Evolutionary conservation across 2,888 invertebrate species (phyloP).

Genomic region (Clanis bilineata): DNA sequence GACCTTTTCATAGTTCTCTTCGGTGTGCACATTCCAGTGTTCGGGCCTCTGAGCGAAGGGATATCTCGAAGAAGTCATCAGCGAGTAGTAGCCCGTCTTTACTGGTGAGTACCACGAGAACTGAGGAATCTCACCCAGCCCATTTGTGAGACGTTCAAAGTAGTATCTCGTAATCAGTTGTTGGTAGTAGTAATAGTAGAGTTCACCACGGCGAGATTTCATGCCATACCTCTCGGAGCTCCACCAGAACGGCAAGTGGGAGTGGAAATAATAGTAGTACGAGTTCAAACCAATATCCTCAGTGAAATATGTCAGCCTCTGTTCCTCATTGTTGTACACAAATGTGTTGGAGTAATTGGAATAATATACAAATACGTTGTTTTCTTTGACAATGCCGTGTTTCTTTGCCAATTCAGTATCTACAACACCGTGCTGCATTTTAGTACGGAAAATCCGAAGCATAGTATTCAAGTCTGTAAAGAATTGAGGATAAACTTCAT

Average conservation of each 20-base stretch:
- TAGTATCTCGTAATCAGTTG: conserved; percentile 87
- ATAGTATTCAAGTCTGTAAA: conserved; percentile 84
- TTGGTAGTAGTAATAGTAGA: conserved; percentile 85
- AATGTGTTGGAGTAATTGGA: conserved; percentile 82
- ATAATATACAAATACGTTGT: conserved; percentile 72
- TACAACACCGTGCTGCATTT: conserved; percentile 59
- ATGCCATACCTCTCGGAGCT: conserved; percentile 71
- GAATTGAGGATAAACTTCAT: conserved; percentile 85
- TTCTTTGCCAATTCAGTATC: conserved; percentile 52
- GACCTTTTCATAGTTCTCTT: conserved; percentile 70
- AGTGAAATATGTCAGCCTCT: conserved; percentile 85
- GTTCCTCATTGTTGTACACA: conserved; percentile 80
- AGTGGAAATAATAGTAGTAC: conserved; percentile 85
- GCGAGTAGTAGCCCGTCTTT: conserved; percentile 57
- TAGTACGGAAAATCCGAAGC: conserved; percentile 61
- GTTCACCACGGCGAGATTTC: conserved; percentile 84
- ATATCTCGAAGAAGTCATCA: conserved; percentile 41
- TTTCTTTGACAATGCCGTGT: conserved; percentile 64
- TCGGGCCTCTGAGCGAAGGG: conserved; percentile 83
- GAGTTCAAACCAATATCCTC: conserved; percentile 87
- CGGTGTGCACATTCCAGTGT: conserved; percentile 81
- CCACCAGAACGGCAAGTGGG: conserved; percentile 85
- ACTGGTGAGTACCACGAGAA: conserved; percentile 85
- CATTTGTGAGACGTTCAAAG: conserved; percentile 85
- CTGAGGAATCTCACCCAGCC: conserved; percentile 82